Evolutionary conservation across 2,797 vertebrate genomes (phyloP).

Genomic region (Chelmon rostratus): DNA sequence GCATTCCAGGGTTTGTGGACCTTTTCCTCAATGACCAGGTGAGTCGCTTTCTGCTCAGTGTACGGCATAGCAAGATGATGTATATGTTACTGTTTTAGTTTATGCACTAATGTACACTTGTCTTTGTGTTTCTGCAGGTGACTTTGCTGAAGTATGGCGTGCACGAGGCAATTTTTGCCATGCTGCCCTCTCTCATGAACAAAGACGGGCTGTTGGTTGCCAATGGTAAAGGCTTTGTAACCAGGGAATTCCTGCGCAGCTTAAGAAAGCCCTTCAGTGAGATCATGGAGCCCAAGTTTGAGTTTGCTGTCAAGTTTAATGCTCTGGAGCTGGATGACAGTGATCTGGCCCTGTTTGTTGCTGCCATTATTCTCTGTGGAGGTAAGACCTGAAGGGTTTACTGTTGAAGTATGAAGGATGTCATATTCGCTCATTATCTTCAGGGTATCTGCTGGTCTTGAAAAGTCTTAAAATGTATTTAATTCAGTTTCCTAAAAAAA

Average conservation of each 20-base stretch:
- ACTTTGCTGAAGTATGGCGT: conserved; percentile 98
- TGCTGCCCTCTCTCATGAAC: conserved; percentile 99
- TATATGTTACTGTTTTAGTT: background rate
- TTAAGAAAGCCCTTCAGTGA: conserved; percentile 96
- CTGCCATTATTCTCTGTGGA: conserved; percentile 98
- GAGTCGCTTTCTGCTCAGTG: background rate
- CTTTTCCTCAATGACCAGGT: conserved; percentile 98
- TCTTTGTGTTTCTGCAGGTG: conserved; percentile 82
- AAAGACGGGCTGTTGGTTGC: conserved; percentile 98
- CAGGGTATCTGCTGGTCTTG: background rate
- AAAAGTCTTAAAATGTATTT: background rate
- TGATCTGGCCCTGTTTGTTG: conserved; percentile 97
- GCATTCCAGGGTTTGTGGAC: conserved; percentile 95
- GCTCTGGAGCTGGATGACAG: conserved; percentile 98
- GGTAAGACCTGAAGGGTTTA: conserved; percentile 84
- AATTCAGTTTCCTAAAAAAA: background rate
- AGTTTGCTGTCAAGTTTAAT: conserved; percentile 99
- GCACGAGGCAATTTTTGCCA: conserved; percentile 98
- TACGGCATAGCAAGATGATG: background rate
- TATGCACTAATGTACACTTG: background rate
- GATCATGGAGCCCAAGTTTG: conserved; percentile 99
- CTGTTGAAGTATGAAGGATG: background rate
- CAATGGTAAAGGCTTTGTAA: conserved; percentile 96
- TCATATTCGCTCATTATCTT: background rate
- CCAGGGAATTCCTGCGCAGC: conserved; percentile 96